Evolutionary conservation across 2,113 vertebrate species (phyloP).

Genomic region (Excalfactoria chinensis): DNA sequence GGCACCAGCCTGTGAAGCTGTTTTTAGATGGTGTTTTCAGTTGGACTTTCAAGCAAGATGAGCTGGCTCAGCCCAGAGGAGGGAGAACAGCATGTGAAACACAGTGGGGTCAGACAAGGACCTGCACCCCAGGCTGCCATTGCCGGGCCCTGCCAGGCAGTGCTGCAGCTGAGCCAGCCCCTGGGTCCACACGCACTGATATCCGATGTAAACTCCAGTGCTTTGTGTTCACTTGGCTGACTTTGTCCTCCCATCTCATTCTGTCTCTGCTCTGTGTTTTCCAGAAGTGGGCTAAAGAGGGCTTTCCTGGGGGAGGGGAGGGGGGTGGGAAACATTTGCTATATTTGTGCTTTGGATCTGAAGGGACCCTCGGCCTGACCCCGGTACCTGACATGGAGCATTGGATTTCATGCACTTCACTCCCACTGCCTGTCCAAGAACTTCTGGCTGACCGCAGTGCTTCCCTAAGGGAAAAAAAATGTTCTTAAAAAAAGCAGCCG

Average conservation of each 20-base stretch:
- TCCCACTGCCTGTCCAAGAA: background rate
- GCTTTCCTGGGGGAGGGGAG: background rate
- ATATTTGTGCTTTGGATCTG: background rate
- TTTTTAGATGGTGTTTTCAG: background rate
- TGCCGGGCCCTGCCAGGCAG: background rate
- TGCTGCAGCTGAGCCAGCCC: background rate
- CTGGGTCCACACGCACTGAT: background rate
- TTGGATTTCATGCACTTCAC: conserved; percentile 19
- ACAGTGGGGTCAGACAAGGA: conserved; percentile 16
- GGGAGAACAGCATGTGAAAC: conserved; percentile 33
- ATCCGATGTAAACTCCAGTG: background rate
- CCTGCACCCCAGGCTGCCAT: background rate
- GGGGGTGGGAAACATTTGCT: background rate
- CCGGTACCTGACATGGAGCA: background rate
- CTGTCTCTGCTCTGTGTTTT: background rate
- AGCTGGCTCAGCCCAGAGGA: background rate
- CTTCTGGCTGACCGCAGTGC: background rate
- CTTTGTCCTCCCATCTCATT: background rate
- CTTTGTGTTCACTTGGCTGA: background rate
- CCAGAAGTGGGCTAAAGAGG: background rate
- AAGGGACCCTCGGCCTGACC: background rate
- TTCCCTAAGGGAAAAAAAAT: background rate
- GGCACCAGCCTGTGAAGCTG: background rate
- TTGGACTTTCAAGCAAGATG: conserved; percentile 11
- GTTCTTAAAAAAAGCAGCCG: background rate